Base-by-base conservation (phyloP, 1,140 invertebrate species). In the Cyclargus thomasi region DNA sequence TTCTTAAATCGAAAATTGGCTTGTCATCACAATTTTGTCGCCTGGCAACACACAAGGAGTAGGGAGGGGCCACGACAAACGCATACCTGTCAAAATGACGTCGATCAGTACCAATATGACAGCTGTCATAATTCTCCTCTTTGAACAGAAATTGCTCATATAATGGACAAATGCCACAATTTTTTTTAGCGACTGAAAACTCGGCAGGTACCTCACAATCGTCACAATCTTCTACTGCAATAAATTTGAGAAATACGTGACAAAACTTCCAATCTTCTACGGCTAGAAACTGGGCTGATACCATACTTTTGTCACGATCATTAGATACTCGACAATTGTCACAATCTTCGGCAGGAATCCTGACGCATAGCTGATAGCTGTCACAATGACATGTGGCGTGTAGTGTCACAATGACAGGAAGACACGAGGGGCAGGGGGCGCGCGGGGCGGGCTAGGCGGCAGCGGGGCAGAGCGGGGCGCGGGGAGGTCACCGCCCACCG, bases 401-500 rank as follows among this genome's bases (percentile, higher is more conserved):
- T n/a, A n/a, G n/a, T n/a, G n/a, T n/a, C n/a, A n/a, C n/a, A n/a
- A n/a, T n/a, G 55, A 21, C 20, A 59, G 55, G 55, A 59, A 59
- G 55, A 59, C 55, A 59, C 55, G 7, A 20, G 18, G 55, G 22
- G 67, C 35, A 36, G 59, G 22, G 64, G 39, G 47, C 17, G 70
- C 20, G 64, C 21, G 67, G 23, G 57, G 62, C 11, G 64, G 20
- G 78, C 70, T 67, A 73, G 70, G 67, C 66, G 74, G 62, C 23
- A 72, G 62, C 65, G 63, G 68, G 76, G 63, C 66, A 39, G 57
- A 65, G 72, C 47, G 69, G 68, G 66, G 65, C 63, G 68, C 55
- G 70, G 63, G 63, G 76, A 76, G 72, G 85, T 85, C 85, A 85
- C 83, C 85, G 83, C 80, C 70, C 81, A 65, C 74, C 75, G 67